Base-by-base conservation (phyloP, 2,113 vertebrate genomes). In the Phylloscopus trochiloides region DNA sequence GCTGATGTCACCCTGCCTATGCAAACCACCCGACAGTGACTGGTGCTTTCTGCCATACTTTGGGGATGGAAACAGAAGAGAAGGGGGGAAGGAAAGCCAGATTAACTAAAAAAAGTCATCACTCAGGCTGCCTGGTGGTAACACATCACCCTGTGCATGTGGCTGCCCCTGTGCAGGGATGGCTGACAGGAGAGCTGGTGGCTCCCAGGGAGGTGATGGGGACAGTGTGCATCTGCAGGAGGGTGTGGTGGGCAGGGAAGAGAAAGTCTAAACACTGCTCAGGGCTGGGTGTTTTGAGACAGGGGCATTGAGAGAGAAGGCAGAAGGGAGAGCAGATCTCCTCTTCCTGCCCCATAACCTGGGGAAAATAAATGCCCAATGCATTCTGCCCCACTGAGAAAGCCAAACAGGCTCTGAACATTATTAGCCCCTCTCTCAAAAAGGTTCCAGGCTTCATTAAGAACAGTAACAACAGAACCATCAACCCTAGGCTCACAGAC, bases 211-310 rank as follows among this genome's bases (percentile, higher is more conserved):
- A 80, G 38, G 43, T 40, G 86, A 43, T 1, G 4, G 63, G 58
- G 45, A 68, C 59, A 40, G 25, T 0, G 14, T 4, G 45, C 25
- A 32, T 42, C 62, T 17, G 45, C 7, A 6, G 0, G 0, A 21
- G 24, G n/a, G n/a, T 3, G 6, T 1, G 28, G 42, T n/a, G 57
- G 51, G 74, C 28, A 78, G 34, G 36, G 68, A 58, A 71, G n/a
- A 36, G 68, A 36, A 50, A 45, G 66, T 42, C 17, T 43, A 61
- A 26, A 80, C 32, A 36, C 29, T 42, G 47, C 42, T 61, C 32
- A 59, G 3, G 2, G 12, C 14, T 58, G 51, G 26, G 24, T 12
- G 21, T 61, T 63, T 26, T 47, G 32, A 89, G 51, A 76, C 7
- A 61, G 9, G 7, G 22, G 3, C 1, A 1, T 12, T 57, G 36